A percentile compares a stretch with the other conserved stretches of the same genome.
Evolutionary conservation across 1,140 invertebrate genomes (phyloP).

Genomic region (Cotesia vestalis): DNA sequence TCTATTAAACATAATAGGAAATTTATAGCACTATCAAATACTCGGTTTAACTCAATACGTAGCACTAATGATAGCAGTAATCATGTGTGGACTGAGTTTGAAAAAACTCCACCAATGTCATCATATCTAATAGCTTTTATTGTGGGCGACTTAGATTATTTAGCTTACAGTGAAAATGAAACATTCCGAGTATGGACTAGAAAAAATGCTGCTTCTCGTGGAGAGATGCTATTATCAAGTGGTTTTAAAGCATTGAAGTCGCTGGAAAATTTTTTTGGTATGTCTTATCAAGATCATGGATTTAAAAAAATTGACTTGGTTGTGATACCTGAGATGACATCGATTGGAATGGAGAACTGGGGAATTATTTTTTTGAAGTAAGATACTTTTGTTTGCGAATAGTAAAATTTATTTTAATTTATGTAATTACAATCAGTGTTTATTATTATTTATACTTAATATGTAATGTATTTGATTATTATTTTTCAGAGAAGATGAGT

Average conservation of each 20-base stretch:
- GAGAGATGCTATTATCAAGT: conserved; percentile 55
- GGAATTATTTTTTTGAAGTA: conserved; percentile 72
- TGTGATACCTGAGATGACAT: conserved; percentile 78
- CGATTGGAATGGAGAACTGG: conserved; percentile 90
- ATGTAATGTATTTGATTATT: no score
- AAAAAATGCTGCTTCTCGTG: conserved; percentile 66
- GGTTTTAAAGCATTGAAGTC: conserved; percentile 50
- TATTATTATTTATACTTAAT: no score
- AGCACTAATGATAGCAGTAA: neutral
- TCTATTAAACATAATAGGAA: conserved; percentile 59
- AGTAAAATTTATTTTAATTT: conserved; percentile 50
- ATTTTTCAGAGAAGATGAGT: conserved; percentile 66
- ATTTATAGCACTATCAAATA: conserved; percentile 64
- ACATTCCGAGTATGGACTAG: conserved; percentile 63
- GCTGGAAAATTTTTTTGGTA: conserved; percentile 45
- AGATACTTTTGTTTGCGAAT: no score
- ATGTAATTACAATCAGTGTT: no score
- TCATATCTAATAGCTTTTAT: conserved; percentile 82
- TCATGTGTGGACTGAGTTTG: conserved; percentile 29
- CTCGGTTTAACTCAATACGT: conserved; percentile 44
- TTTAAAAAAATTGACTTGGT: conserved; percentile 70
- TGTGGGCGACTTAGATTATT: conserved; percentile 71
- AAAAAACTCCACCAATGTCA: conserved; percentile 68
- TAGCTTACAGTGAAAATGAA: neutral
- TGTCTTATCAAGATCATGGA: conserved; percentile 39